A percentile compares a stretch with the other conserved stretches of the same genome.
Conservation (phyloP, 2,888 invertebrate species). For the Folsomia candida region DNA sequence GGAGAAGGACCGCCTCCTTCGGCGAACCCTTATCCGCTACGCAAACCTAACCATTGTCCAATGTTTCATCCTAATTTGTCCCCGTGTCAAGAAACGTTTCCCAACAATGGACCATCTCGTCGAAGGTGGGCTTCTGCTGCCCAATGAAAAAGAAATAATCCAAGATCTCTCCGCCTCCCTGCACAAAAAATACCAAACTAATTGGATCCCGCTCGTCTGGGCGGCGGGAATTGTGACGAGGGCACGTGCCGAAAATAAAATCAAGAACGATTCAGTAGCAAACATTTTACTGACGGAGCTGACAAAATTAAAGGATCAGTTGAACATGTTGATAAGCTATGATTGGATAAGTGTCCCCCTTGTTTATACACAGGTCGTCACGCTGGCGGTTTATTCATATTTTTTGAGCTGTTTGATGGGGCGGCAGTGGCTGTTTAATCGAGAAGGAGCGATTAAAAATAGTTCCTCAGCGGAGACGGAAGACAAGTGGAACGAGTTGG, state of each 20-base stretch:
- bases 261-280: conserved; percentile 55
- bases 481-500: background rate
- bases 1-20: conserved; percentile 52
- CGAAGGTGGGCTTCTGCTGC: conserved; percentile 53
- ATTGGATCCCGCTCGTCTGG: conserved; percentile 54
- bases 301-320: conserved; percentile 52
- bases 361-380: no score
- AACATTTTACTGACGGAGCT: conserved; percentile 56
- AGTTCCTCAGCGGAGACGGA: no score
- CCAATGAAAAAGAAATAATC: conserved; percentile 51
- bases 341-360: conserved; percentile 55
- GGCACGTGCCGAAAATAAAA: conserved; percentile 52
- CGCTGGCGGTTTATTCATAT: conserved; percentile 57
- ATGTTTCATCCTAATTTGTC: conserved; percentile 51
- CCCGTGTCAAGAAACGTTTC: conserved; percentile 53
- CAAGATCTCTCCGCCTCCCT: background rate
- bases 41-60: conserved; percentile 52
- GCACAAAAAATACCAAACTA: conserved; percentile 50
- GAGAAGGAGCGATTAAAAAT: background rate
- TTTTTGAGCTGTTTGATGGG: conserved; percentile 57
- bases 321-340: conserved; percentile 52
- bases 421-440: conserved; percentile 52
- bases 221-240: conserved; percentile 51
- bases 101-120: conserved; percentile 53
- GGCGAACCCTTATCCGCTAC: conserved; percentile 54